Evolutionary conservation across 1,140 invertebrate genomes (phyloP).

Genomic region (Cherax destructor): DNA sequence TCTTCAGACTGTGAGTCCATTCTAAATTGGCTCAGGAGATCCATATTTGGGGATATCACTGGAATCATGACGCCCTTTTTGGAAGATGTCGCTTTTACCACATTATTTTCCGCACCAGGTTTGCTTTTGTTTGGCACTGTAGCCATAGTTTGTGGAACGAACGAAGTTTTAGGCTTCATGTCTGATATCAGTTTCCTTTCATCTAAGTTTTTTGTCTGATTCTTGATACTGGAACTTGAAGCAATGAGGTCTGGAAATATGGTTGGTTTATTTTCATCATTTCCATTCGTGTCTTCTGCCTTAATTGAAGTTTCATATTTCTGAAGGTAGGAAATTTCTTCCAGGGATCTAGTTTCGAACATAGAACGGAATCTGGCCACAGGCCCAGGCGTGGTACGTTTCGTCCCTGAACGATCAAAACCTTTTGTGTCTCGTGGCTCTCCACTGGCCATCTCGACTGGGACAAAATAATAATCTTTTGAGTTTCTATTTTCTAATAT

Average conservation of each 20-base stretch:
- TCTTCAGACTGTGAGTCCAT: background rate
- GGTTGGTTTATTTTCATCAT: background rate
- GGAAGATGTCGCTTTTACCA: background rate
- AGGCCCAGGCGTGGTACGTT: background rate
- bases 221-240: no score
- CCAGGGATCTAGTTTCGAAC: conserved; percentile 41
- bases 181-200: background rate
- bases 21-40: conserved; percentile 38
- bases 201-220: no score
- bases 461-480: conserved; percentile 9
- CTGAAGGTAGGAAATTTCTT: conserved; percentile 48
- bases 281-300: background rate
- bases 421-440: background rate
- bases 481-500: background rate
- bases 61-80: background rate
- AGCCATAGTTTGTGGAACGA: background rate
- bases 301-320: background rate
- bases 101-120: background rate
- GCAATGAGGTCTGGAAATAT: no score
- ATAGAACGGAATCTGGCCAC: conserved; percentile 35
- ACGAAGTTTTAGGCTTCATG: background rate
- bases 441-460: background rate
- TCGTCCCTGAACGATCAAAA: background rate
- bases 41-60: conserved; percentile 40
- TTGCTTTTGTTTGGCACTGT: no score